Percentiles rank a stretch among this genome's conserved stretches.
Conservation (phyloP, 2,888 invertebrate species). For the Didymodactylos carnosus region DNA sequence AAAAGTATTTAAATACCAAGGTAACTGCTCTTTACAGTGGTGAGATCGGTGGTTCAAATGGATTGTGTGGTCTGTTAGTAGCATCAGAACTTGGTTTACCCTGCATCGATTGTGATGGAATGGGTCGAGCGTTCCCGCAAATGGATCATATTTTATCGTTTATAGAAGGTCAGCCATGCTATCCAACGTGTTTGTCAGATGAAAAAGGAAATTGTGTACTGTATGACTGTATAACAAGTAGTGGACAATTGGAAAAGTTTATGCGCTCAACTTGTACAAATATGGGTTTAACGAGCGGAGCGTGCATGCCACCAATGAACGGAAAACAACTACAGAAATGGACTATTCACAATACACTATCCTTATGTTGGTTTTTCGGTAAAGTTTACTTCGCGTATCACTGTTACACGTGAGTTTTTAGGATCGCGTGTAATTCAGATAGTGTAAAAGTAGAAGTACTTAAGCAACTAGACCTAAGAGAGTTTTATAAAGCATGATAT, state of each 20-base stretch:
- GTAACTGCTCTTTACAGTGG: slow-evolving; percentile 21
- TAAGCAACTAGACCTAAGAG: too few species aligned
- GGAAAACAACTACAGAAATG: slow-evolving; percentile 18
- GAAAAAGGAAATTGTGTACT: neutral
- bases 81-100: slow-evolving; percentile 20
- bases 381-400: slow-evolving; percentile 19
- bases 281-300: slow-evolving; percentile 23
- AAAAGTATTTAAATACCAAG: slow-evolving; percentile 7
- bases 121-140: neutral
- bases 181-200: neutral
- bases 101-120: neutral
- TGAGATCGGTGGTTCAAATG: slow-evolving; percentile 27
- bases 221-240: slow-evolving; percentile 20
- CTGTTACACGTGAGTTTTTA: slow-evolving; percentile 21
- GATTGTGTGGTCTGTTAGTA: slow-evolving; percentile 22
- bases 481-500: neutral
- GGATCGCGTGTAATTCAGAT: too few species aligned
- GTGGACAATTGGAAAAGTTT: slow-evolving; percentile 22
- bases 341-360: slow-evolving; percentile 20
- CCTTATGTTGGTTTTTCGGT: slow-evolving; percentile 25
- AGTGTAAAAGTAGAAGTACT: too few species aligned
- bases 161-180: neutral
- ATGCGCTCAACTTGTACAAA: slow-evolving; percentile 22
- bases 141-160: neutral
- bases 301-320: slow-evolving; percentile 18